Evolutionary conservation across 2,797 vertebrate genomes (phyloP), one percentile per base, ranked within the genome.

Genomic region (Sebastes diploproa): DNA sequence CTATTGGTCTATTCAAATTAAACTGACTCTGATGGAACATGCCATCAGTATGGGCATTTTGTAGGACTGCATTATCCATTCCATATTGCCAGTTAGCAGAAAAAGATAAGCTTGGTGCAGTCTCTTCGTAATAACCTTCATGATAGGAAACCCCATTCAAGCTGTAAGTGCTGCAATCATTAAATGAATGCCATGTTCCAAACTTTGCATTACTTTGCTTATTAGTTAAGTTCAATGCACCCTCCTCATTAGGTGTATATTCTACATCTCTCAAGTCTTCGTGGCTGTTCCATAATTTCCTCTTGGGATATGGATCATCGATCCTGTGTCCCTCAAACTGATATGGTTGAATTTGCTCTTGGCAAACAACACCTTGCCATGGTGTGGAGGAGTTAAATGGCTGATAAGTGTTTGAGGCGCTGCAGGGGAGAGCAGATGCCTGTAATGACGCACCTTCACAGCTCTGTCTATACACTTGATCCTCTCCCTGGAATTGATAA

Each of bases 211-310:
- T 96, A 64, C 89, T 84, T 56, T 96, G 96, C 89, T 97, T 97
- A 79, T 96, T 96, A 84, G 97, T 98, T 79, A 99, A 94, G 91
- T 98, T 98, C 80, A 98, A 91, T n/a, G 92, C 95, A 27, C 75
- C 76, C 16, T 96, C 95, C 77, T 95, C 94, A 85, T 95, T 94
- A 71, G 91, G 73, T 83, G 89, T 89, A 81, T 90, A 92, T 55
- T 89, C 87, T 81, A 52, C 34, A 14, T 87, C 89, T 70, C 69
- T 85, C 42, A 93, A 75, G 38, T 92, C 84, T 72, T 94, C 91
- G 73, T 88, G 77, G 77, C 93, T 96, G 80, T 83, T 95, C 92
- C 94, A 95, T 72, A 89, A 69, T 86, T 84, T 94, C n/a, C 52
- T 93, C 58, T 79, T 92, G 25, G 54, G 75, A 87, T 87, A 86